Evolutionary conservation across 2,888 invertebrate species (phyloP), one percentile per base, ranked within the genome.

Genomic region (Pasiphila rectangulata): DNA sequence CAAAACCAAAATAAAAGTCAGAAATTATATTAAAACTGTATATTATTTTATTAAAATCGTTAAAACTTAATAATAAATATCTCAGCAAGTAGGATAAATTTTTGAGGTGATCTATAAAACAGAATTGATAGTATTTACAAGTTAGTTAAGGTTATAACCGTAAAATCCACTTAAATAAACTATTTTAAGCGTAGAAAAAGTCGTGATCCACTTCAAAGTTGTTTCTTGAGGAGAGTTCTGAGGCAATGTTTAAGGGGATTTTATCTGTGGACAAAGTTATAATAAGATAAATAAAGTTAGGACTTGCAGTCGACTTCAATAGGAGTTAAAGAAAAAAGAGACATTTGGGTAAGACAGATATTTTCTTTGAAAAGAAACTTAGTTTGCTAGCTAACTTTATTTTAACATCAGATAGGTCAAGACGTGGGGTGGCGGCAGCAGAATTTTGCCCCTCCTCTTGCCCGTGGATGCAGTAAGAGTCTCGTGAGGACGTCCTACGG

Each of bases 221-320:
- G 32, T 95, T 86, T 63, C 92, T 90, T 7, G 90, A 85, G 2
- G 96, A 93, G 39, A 97, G 82, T 68, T 96, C 95, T 4, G 93
- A 90, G 69, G 94, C 96, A 59, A 97, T 93, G 54, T 93, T 91
- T 53, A 92, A 91, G 4, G 96, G 95, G 23, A 96, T 93, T 69
- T 94, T 94, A 72, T 96, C 96, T 96, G 86, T 21, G 89, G 24
- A 29, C n/a, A 37, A 21, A 29, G 15, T 9, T 32, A 12, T 6
- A 32, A 42, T 12, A 19, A 23, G n/a, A 13, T 12, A 34, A 2
- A 13, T 13, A 13, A 13, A 27, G 12, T 13, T 27, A 13, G n/a
- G n/a, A n/a, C n/a, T n/a, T n/a, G n/a, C n/a, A n/a, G n/a, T n/a
- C n/a, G n/a, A n/a, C n/a, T n/a, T n/a, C n/a, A n/a, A n/a, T n/a